A percentile compares a stretch with the other conserved stretches of the same genome.
Evolutionary conservation across 2,797 vertebrate species (phyloP).

Genomic region (Hypotaenidia okinawae): DNA sequence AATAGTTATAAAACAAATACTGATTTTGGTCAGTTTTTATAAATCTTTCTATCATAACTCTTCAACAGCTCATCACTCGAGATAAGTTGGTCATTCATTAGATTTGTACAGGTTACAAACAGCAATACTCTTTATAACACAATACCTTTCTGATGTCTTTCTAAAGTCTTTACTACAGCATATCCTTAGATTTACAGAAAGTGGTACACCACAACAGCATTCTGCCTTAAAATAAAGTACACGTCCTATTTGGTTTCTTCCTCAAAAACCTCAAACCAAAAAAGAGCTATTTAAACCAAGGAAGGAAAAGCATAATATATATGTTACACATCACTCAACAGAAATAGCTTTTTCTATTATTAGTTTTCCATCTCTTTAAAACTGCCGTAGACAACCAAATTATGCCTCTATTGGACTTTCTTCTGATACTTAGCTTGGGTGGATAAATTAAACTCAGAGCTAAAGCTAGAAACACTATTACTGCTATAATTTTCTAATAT

Average conservation of each 20-base stretch:
- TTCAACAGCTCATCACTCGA: not conserved
- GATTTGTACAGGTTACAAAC: not conserved
- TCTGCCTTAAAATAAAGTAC: slow-evolving; percentile 73
- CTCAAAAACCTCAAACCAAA: slow-evolving; percentile 75
- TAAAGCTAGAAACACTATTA: slow-evolving; percentile 2
- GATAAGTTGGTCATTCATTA: not conserved
- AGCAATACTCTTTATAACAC: not conserved
- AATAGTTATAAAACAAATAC: not conserved
- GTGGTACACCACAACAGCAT: slow-evolving; percentile 66
- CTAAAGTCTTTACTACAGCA: slow-evolving; percentile 39
- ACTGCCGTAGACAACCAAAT: slow-evolving; percentile 38
- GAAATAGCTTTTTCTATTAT: slow-evolving; percentile 70
- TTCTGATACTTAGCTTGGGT: not conserved
- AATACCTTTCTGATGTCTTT: not conserved
- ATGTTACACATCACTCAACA: slow-evolving; percentile 64
- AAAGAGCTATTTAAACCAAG: slow-evolving; percentile 70
- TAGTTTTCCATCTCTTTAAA: slow-evolving; percentile 64
- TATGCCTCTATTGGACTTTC: slow-evolving; percentile 18
- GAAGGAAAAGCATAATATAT: slow-evolving; percentile 71
- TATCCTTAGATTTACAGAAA: slow-evolving; percentile 64
- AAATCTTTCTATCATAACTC: not conserved
- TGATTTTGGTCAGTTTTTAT: not conserved
- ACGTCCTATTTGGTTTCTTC: slow-evolving; percentile 66
- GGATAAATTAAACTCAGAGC: slow-evolving; percentile 20
- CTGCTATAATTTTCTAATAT: not conserved